A percentile compares a stretch with the other conserved stretches of the same genome.
These are phyloP conservation scores for Phrynocephalus vlangalii DNA, from an alignment of 2,797 vertebrate species.

Conservation along the genomic window DNA sequence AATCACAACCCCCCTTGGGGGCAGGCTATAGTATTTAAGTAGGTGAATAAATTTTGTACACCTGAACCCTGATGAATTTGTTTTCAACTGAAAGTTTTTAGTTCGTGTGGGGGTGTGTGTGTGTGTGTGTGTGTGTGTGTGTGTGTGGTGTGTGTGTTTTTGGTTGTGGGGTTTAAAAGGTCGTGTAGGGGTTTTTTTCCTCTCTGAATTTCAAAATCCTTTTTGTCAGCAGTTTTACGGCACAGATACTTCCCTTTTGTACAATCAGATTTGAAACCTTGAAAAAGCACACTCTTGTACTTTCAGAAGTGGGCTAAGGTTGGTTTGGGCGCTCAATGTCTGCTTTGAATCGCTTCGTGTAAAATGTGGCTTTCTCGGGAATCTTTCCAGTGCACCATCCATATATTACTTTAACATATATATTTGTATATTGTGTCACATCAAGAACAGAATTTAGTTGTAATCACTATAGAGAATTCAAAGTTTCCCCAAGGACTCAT, in stretches of 20 bases:
- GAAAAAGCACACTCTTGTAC: background rate
- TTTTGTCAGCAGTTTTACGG: background rate
- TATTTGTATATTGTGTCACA: constrained; percentile 5
- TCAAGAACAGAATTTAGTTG: background rate
- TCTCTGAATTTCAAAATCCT: constrained; percentile 17
- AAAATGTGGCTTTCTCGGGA: background rate
- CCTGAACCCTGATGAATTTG: no score
- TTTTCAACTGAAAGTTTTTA: no score
- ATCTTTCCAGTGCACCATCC: background rate
- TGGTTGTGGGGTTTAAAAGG: no score
- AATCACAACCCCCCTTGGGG: no score
- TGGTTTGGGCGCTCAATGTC: background rate
- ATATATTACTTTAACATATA: background rate
- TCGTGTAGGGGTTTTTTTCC: constrained; percentile 4
- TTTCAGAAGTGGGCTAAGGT: constrained; percentile 6
- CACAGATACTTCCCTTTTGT: background rate
- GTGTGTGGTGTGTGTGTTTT: no score
- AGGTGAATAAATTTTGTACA: no score
- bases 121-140: no score
- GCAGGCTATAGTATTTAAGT: no score
- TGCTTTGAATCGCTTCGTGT: background rate
- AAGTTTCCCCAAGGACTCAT: background rate
- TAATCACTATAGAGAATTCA: background rate
- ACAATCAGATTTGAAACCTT: background rate
- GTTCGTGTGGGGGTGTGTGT: no score